Percentiles rank a stretch among this genome's conserved stretches.
Conservation (phyloP, 2,797 vertebrate genomes). For the Melanotaenia boesemani region DNA sequence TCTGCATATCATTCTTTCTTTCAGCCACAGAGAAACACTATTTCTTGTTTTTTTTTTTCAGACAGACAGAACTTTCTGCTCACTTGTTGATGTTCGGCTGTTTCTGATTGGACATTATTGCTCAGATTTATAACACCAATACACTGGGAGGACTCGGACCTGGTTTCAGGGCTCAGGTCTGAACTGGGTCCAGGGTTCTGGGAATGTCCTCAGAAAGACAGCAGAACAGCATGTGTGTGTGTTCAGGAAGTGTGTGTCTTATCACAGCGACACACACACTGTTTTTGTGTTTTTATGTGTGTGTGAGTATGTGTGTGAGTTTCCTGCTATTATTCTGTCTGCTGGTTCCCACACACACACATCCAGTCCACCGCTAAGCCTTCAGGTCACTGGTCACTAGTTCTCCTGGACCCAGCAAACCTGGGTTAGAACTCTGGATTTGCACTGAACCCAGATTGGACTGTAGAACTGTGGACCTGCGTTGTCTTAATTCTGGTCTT, state of each 20-base stretch:
- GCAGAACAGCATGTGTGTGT: constrained; percentile 5
- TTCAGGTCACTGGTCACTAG: not conserved
- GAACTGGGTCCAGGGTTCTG: not conserved
- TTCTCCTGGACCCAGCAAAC: not conserved
- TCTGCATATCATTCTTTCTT: too few species aligned
- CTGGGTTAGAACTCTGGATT: not conserved
- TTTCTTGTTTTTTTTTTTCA: too few species aligned
- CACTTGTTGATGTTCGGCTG: not conserved
- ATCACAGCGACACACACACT: constrained; percentile 87
- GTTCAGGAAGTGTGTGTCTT: constrained; percentile 79
- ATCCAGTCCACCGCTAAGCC: constrained; percentile 18
- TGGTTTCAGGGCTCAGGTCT: not conserved
- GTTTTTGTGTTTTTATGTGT: constrained; percentile 68
- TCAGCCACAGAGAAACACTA: too few species aligned
- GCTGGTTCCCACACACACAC: constrained; percentile 76
- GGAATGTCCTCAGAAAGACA: not conserved
- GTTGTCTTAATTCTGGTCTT: too few species aligned
- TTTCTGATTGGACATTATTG: not conserved
- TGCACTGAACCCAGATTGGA: too few species aligned
- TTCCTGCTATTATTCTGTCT: constrained; percentile 92
- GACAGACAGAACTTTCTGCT: too few species aligned
- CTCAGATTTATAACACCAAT: too few species aligned
- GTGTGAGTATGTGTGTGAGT: constrained; percentile 84
- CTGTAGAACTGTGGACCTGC: too few species aligned
- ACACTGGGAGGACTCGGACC: not conserved